A percentile compares a stretch with the other conserved stretches of the same genome.
These are phyloP conservation scores for Diplolepis rosae DNA, from an alignment of 2,888 invertebrate species.

Conservation along the genomic window DNA sequence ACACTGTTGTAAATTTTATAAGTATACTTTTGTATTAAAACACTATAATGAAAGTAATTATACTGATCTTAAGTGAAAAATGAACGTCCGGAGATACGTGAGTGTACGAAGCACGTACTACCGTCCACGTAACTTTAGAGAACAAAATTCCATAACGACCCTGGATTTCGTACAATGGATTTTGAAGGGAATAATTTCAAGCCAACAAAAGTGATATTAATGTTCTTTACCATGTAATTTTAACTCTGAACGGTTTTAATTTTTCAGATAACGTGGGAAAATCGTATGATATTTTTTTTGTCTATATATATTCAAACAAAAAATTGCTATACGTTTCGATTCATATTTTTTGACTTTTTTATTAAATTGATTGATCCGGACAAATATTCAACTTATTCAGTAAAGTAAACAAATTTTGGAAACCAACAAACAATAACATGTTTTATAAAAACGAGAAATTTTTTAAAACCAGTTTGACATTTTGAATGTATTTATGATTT, in stretches of 20 bases:
- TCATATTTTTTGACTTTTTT: no score
- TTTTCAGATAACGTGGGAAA: conserved; percentile 60
- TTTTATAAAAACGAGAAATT: no score
- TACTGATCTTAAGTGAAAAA: conserved; percentile 23
- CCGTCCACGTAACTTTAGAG: conserved; percentile 25
- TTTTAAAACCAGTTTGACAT: no score
- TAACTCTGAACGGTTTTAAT: conserved; percentile 53
- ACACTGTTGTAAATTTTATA: neutral
- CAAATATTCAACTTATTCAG: no score
- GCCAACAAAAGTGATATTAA: conserved; percentile 57
- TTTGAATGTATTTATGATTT: no score
- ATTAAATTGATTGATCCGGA: no score
- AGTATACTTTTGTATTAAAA: conserved; percentile 3
- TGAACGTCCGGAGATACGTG: conserved; percentile 18
- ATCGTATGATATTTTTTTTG: neutral
- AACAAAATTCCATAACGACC: conserved; percentile 24
- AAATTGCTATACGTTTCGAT: no score
- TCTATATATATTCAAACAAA: no score
- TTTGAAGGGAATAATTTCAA: conserved; percentile 63
- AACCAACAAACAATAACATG: no score
- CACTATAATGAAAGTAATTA: conserved; percentile 19
- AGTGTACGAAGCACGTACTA: conserved; percentile 26
- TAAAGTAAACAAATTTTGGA: no score
- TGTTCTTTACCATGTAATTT: conserved; percentile 60
- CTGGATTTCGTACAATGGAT: conserved; percentile 58